Evolutionary conservation across 1,140 invertebrate genomes (phyloP).

Genomic region (Trinorchestia longiramus): DNA sequence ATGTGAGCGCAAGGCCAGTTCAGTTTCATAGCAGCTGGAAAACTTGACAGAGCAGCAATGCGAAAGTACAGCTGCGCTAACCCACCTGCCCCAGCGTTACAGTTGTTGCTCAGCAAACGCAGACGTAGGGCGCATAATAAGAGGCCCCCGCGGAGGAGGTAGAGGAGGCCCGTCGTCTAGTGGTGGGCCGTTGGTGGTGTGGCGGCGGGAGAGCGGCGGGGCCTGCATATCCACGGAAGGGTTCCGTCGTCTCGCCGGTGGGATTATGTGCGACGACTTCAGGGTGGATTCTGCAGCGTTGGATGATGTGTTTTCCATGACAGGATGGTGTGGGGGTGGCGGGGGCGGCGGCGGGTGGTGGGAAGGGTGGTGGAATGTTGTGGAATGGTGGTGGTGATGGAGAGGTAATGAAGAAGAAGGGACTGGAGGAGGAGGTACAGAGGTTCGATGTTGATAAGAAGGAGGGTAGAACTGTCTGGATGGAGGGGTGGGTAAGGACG

Average conservation of each 20-base stretch:
- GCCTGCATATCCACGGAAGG: constrained; percentile 51
- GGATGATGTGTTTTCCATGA: constrained; percentile 26
- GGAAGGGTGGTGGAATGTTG: constrained; percentile 1
- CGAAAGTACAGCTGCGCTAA: not conserved
- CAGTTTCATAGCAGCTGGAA: not conserved
- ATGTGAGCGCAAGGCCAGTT: not conserved
- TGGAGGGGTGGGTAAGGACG: constrained; percentile 29
- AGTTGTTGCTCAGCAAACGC: constrained; percentile 27
- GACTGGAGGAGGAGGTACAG: constrained; percentile 36
- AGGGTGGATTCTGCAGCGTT: not conserved
- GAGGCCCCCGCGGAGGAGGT: constrained; percentile 2
- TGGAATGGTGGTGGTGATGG: constrained; percentile 57
- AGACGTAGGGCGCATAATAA: not conserved
- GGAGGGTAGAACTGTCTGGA: constrained; percentile 52
- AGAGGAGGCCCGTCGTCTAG: not conserved
- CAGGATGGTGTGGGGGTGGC: constrained; percentile 60
- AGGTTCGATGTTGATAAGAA: constrained; percentile 51
- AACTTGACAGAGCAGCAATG: not conserved
- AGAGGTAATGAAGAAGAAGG: constrained; percentile 53
- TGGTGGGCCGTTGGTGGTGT: constrained; percentile 42
- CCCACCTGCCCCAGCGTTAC: not conserved
- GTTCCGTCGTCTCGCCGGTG: constrained; percentile 59
- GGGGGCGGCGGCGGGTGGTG: constrained; percentile 56
- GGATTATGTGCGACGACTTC: constrained; percentile 52
- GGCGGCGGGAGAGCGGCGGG: constrained; percentile 45